Conservation (phyloP, 2,797 vertebrate species). For the Limnodromus scolopaceus region DNA sequence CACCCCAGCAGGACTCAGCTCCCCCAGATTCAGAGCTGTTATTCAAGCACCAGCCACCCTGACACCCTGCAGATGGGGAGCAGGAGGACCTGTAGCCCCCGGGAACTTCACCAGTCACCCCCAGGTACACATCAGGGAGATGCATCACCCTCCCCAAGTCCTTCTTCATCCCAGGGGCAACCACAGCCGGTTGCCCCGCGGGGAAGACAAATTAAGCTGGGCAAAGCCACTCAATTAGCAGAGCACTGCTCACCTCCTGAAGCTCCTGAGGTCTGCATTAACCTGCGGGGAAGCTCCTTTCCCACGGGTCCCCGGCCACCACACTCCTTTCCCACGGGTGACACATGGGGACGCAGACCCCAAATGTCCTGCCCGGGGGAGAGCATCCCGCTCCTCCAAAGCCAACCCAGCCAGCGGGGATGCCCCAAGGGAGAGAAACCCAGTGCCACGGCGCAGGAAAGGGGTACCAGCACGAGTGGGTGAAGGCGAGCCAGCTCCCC, state of each 20-base stretch:
- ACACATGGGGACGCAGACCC: not conserved
- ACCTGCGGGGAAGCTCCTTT: not conserved
- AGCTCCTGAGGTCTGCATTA: not conserved
- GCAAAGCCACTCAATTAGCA: not conserved
- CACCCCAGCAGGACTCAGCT: not conserved
- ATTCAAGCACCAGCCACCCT: not conserved
- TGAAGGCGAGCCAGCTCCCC: not conserved
- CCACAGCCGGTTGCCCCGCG: rapidly evolving
- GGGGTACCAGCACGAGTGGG: not conserved
- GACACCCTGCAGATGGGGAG: rapidly evolving
- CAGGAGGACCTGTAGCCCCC: rapidly evolving
- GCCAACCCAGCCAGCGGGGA: not conserved
- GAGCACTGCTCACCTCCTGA: not conserved
- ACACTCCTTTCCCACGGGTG: not conserved
- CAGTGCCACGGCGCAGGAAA: rapidly evolving
- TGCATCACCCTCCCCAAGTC: rapidly evolving
- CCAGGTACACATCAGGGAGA: rapidly evolving
- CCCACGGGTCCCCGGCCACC: not conserved
- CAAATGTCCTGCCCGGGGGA: not conserved
- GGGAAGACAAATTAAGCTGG: not conserved
- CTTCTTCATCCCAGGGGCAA: not conserved
- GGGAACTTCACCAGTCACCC: rapidly evolving
- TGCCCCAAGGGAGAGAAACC: not conserved
- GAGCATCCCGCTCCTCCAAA: not conserved
- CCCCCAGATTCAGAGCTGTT: not conserved